phyloP scores from a whole-genome alignment of 1,140 invertebrate species.

The Conus betulinus region DNA sequence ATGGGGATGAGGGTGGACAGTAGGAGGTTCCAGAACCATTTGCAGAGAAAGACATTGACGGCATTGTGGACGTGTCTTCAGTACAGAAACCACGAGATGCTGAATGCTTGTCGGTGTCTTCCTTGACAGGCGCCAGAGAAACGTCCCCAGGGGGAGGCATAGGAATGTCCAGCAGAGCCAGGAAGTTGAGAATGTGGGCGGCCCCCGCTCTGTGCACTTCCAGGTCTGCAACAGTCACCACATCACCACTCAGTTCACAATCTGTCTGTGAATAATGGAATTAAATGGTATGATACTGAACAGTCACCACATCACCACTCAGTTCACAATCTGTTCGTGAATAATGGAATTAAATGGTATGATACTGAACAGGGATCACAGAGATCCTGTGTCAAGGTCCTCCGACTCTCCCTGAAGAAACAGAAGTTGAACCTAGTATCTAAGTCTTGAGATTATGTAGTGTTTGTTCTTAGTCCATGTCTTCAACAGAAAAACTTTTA shows the following conservation, averaged over 20 bases:
- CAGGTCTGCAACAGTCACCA: slow-evolving; percentile 10
- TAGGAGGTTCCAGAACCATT: not conserved
- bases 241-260: too few relatives aligned
- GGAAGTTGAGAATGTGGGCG: slow-evolving; percentile 23
- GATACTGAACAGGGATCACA: too few relatives aligned
- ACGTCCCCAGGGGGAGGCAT: slow-evolving; percentile 20
- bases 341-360: not conserved
- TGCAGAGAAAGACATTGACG: not conserved
- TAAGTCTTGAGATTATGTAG: too few relatives aligned
- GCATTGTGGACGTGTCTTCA: not conserved
- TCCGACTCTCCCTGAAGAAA: too few relatives aligned
- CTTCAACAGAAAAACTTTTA: too few relatives aligned
- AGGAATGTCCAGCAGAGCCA: slow-evolving; percentile 26
- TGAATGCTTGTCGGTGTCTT: not conserved
- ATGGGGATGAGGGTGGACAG: not conserved
- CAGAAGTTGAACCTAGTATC: too few relatives aligned
- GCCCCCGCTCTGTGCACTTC: slow-evolving; percentile 14
- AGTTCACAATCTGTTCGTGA: too few relatives aligned
- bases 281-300: too few relatives aligned
- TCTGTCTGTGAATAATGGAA: not conserved
- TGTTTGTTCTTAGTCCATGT: too few relatives aligned
- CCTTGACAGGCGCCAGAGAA: slow-evolving; percentile 21
- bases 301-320: not conserved
- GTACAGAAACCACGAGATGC: not conserved
- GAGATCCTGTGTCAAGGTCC: too few relatives aligned